phyloP scores from a whole-genome alignment of 2,888 invertebrate species.

The Rhabditophanes sp. region DNA sequence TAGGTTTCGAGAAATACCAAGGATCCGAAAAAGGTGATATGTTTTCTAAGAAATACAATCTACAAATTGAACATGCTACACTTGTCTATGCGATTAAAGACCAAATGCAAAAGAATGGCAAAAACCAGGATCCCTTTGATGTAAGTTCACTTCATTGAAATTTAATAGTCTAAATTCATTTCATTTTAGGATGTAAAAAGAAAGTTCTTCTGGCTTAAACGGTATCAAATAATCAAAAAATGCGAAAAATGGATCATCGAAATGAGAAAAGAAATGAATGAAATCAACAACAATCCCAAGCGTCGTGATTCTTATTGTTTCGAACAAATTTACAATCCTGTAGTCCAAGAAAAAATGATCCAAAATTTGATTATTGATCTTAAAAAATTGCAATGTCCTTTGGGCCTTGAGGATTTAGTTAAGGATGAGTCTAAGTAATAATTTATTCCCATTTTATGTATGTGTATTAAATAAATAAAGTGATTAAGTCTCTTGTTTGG shows the following conservation, averaged over 20 bases:
- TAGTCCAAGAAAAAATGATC: no score
- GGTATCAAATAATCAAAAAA: conserved; percentile 31
- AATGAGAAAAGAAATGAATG: no score
- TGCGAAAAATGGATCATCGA: conserved; percentile 17
- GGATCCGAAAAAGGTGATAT: conserved; percentile 38
- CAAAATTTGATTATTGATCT: no score
- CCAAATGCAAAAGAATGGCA: conserved; percentile 25
- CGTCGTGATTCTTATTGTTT: no score
- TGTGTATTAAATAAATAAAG: no score
- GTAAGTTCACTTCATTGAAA: conserved; percentile 10
- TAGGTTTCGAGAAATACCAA: conserved; percentile 49
- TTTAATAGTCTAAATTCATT: conserved; percentile 5
- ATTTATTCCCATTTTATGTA: no score
- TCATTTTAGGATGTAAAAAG: conserved; percentile 29
- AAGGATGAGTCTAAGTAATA: no score
- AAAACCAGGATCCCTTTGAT: conserved; percentile 28
- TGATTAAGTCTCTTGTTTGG: no score
- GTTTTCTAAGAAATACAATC: conserved; percentile 36
- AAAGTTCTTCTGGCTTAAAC: conserved; percentile 41
- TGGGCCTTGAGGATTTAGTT: no score
- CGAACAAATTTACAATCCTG: no score
- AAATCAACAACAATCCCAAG: no score
- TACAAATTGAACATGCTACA: conserved; percentile 42
- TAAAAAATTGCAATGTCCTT: no score
- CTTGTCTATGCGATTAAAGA: conserved; percentile 41